Base-by-base conservation (phyloP, 2,888 invertebrate genomes). In the Temnothorax unifasciatus region DNA sequence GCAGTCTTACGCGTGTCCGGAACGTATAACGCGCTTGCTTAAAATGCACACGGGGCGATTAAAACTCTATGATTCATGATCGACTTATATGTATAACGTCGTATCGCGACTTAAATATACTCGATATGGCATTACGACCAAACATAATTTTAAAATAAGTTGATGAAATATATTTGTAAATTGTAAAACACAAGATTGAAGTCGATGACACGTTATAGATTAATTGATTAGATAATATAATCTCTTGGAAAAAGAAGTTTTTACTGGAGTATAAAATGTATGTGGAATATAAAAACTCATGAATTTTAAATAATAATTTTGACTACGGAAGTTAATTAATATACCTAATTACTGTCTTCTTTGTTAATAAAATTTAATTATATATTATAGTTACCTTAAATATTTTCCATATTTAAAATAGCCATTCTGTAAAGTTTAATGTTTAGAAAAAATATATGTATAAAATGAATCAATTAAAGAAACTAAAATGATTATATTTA, bases 31-130 rank as follows among this genome's bases (percentile, higher is more conserved):
- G 59, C 75, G 44, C n/a, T 47, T 18, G 34, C 34, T 81, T 81
- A 74, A 74, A 81, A 50, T 75, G 75, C 74, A 73, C 59, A 34
- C 44, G n/a, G 25, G 2, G 75, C 38, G 25, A 81, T 81, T 81
- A 81, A 81, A 81, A 74, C 59, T 71, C 57, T 3, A 59, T 75
- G 76, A 81, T 79, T 79, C 21, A 79, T 47, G 34, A 38, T 21
- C 34, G 29, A 38, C 21, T 81, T 74, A 9, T 11, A 2, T 69
- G 34, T 34, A 34, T 34, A 59, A 59, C 57, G 13, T 25, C 9
- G 6, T 21, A 47, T 59, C 38, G 38, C 44, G 25, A 74, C 50
- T 57, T 21, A 59, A 74, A 9, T 47, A 74, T 21, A 25, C 2
- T 13, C 11, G 15, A 41, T 64, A 41, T 25, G 18, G 15, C 38